Base-by-base conservation (phyloP, 2,888 invertebrate species). In the Tricholauxania praeusta region DNA sequence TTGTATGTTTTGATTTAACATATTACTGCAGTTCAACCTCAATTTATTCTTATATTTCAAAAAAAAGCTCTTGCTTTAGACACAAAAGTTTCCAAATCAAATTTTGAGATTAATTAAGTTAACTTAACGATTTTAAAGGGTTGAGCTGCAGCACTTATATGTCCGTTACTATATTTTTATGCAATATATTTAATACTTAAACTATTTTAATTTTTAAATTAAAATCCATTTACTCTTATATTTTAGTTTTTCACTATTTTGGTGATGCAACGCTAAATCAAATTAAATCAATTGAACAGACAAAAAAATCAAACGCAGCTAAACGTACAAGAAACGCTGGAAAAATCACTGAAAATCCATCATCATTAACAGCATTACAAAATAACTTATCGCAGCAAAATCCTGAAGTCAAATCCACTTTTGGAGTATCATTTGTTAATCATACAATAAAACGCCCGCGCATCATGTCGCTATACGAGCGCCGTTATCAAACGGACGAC, bases 381-480 rank as follows among this genome's bases (percentile, higher is more conserved):
- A 47, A 22, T 17, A 19, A 49, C 8, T 52, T 17, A n/a, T 48
- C 63, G 4, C n/a, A 8, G n/a, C 47, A 19, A 28, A 47, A 14
- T 55, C 19, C 55, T 19, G 10, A 5, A 10, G 10, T 8, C 3
- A 32, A 32, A 32, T 32, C 19, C 75, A 28, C 28, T 28, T 28
- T 0, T 28, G 28, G 28, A 28, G 28, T 28, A 28, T 28, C 28
- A 28, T 28, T 28, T 39, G 39, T 39, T 8, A 39, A 39, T 70
- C 73, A 72, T 72, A 65, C 68, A 28, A 73, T 72, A 63, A 79
- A 79, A 74, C 75, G 78, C 28, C 53, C 74, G 49, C 77, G 79
- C 67, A 77, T 74, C 52, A 87, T 87, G 87, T 87, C 87, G 39
- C 77, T 87, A 19, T 87, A 87, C 78, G 87, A 87, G 75, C 82